Base-by-base conservation (phyloP, 2,113 vertebrate species). In the Odobenus rosmarus region DNA sequence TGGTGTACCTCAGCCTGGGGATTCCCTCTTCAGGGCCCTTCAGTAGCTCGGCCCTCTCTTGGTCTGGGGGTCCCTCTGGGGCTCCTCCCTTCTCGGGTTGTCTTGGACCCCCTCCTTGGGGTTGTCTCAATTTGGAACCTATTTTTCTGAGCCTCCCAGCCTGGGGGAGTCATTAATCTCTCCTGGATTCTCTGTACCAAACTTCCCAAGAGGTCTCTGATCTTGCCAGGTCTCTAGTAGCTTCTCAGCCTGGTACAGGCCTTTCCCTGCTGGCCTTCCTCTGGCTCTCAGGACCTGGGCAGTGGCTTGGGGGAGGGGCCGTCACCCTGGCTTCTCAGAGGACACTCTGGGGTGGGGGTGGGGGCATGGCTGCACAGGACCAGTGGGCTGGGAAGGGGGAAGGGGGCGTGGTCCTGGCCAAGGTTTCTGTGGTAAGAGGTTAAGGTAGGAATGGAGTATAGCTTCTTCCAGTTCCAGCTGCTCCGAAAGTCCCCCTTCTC, bases 401-500 rank as follows among this genome's bases (percentile, higher is more conserved):
- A 18, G 7, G 42, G 42, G 74, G 23, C 18, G 28, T 31, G 67
- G 94, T 51, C 59, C 49, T 62, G 21, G 49, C 67, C 2, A 7
- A 85, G 64, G 77, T 82, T 93, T 88, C 46, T 31, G 67, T 76
- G 90, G 84, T 85, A 21, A 36, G 9, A 49, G 85, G 72, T 79
- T n/a, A 55, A 90, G 67, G 26, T 49, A 28, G 88, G 96, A 61
- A 92, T 72, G 67, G 90, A 42, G 42, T 19, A 94, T 64, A 80
- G 80, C 62, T 10, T 69, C 69, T 96, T 82, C 96, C 51, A 86
- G 51, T 90, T 98, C 87, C 83, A 51, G 31, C 51, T n/a, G 80
- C 83, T 97, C 97, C 61, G 23, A 97, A 97, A 96, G 69, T 79
- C 83, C 93, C 93, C 96, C 69, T 57, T 15, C 11, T 72, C 42